These are phyloP conservation scores for Mus caroli DNA, from an alignment of 2,797 vertebrate species.

Conservation along the genomic window DNA sequence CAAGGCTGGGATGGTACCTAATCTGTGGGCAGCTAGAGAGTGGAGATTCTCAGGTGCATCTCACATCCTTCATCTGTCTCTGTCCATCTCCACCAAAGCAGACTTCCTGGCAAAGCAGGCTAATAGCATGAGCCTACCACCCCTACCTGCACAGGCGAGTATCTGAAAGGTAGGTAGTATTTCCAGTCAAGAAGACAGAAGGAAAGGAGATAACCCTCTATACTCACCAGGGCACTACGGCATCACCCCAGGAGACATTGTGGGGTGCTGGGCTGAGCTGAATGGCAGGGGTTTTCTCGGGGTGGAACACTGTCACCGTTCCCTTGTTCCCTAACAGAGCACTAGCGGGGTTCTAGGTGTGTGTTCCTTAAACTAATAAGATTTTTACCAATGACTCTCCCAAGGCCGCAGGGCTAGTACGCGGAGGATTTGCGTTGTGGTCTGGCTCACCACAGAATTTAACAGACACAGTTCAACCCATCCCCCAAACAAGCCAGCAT, in stretches of 20 bases:
- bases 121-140: neutral
- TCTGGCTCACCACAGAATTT: neutral
- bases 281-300: neutral
- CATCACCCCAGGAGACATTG: neutral
- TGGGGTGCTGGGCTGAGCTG: neutral
- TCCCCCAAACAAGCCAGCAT: neutral
- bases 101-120: neutral
- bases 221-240: fast-evolving
- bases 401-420: neutral
- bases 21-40: fast-evolving
- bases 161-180: neutral
- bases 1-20: neutral
- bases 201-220: too few species aligned
- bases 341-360: neutral
- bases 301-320: too few species aligned
- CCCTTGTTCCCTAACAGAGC: too few species aligned
- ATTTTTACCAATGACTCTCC: neutral
- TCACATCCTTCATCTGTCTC: fast-evolving
- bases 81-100: neutral
- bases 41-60: fast-evolving
- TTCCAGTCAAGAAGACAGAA: neutral
- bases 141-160: neutral
- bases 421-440: neutral
- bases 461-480: neutral
- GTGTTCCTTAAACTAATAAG: neutral